Evolutionary conservation across 2,113 vertebrate genomes (phyloP), one percentile per base, ranked within the genome.

Genomic region (Trichomycterus rosablanca): DNA sequence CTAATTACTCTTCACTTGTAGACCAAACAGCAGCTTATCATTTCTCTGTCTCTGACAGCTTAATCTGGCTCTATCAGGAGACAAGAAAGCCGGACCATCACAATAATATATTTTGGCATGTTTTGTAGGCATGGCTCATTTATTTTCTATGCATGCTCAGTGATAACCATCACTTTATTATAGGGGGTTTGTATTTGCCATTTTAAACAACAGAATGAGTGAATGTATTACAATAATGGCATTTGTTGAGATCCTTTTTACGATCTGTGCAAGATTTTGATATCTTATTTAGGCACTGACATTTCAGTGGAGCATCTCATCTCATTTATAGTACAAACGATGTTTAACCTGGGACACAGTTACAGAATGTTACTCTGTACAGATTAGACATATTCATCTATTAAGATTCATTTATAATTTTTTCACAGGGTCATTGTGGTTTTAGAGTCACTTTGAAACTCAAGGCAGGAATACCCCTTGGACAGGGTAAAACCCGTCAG

Each of bases 1-100:
- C 77, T 88, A 83, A 88, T 89, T 88, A 88, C 81, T 75, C 75
- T 78, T 86, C 80, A 86, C 88, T 87, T 88, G 80, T 84, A 85
- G 84, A 86, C 82, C 86, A 86, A 89, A 88, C 81, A 88, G 76
- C 71, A 71, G 75, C 82, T 88, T 88, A 88, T 87, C 83, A 68
- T 77, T 74, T 71, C 71, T 77, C 75, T 81, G 80, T 86, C 84
- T 82, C 78, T 86, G 84, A 87, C 84, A 81, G 80, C 79, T 87
- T 86, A 88, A 88, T 89, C 83, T 87, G 84, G 46, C 76, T 82
- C 76, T 81, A 80, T 83, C 81, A 45, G 59, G 59, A 76, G 70
- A 58, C 79, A 57, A 62, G 62, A 58, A 74, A 83, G 78, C 73
- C 77, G 81, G 81, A 82, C 87, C 74, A 32, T 76, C 78, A 78